phyloP scores from a whole-genome alignment of 2,888 invertebrate genomes.

The Blastobasis adustella region DNA sequence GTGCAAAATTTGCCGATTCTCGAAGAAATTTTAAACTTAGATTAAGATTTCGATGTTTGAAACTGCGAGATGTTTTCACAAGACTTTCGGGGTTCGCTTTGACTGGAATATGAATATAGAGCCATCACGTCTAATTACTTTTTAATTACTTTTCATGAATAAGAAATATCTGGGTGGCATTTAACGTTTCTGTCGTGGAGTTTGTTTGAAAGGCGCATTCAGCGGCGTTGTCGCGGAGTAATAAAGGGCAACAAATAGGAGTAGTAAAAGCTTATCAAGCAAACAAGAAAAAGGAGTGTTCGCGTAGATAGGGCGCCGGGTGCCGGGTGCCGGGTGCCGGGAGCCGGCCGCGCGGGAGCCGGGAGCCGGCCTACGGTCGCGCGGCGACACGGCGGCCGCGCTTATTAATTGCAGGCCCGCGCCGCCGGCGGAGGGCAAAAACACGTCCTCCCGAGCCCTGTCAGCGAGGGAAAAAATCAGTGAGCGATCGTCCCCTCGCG shows the following conservation, averaged over 20 bases:
- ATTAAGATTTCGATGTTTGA: constrained; percentile 72
- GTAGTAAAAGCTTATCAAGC: constrained; percentile 36
- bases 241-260: constrained; percentile 11
- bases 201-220: neutral
- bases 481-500: constrained; percentile 76
- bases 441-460: constrained; percentile 70
- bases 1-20: constrained; percentile 73
- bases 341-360: constrained; percentile 9
- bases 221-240: neutral
- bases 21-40: constrained; percentile 74
- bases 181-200: neutral
- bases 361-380: constrained; percentile 2
- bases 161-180: constrained; percentile 6
- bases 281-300: constrained; percentile 56
- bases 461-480: constrained; percentile 75
- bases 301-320: constrained; percentile 10
- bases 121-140: constrained; percentile 66
- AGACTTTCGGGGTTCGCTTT: constrained; percentile 52
- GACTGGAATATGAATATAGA: constrained; percentile 65
- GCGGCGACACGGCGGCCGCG: constrained; percentile 33
- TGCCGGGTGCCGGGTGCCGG: constrained; percentile 9
- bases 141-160: constrained; percentile 60
- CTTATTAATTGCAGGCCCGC: constrained; percentile 68
- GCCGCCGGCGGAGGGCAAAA: constrained; percentile 59
- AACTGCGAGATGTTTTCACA: constrained; percentile 61